Conservation (phyloP, 2,113 vertebrate genomes). For the Oplegnathus fasciatus region DNA sequence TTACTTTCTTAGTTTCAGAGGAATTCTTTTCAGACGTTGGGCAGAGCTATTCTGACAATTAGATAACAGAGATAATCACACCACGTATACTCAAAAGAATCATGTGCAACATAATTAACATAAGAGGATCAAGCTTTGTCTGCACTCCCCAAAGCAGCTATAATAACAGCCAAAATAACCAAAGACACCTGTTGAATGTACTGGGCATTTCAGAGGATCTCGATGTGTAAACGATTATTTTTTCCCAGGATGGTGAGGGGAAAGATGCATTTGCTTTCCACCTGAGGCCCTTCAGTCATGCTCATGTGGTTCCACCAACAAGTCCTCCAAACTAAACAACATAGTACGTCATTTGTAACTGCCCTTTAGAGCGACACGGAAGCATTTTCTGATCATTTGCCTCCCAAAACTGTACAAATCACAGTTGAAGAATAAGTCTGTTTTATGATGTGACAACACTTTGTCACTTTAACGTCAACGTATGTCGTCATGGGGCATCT, state of each 20-base stretch:
- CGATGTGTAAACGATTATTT: neutral
- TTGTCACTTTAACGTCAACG: too few relatives aligned
- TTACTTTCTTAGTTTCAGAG: neutral
- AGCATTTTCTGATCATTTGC: neutral
- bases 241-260: neutral
- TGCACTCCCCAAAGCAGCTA: neutral
- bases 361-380: too few relatives aligned
- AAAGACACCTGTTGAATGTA: neutral
- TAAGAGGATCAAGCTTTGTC: neutral
- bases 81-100: neutral
- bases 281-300: too few relatives aligned
- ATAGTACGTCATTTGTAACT: too few relatives aligned
- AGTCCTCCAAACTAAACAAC: too few relatives aligned
- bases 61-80: neutral
- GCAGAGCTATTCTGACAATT: neutral
- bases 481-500: too few relatives aligned
- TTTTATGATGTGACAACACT: neutral
- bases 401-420: neutral
- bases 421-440: neutral
- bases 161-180: neutral
- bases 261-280: neutral
- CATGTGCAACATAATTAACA: neutral
- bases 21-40: neutral
- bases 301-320: too few relatives aligned
- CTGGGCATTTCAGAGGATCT: neutral